Evolutionary conservation across 2,113 vertebrate species (phyloP), one percentile per base, ranked within the genome.

Genomic region (Xiphias gladius): DNA sequence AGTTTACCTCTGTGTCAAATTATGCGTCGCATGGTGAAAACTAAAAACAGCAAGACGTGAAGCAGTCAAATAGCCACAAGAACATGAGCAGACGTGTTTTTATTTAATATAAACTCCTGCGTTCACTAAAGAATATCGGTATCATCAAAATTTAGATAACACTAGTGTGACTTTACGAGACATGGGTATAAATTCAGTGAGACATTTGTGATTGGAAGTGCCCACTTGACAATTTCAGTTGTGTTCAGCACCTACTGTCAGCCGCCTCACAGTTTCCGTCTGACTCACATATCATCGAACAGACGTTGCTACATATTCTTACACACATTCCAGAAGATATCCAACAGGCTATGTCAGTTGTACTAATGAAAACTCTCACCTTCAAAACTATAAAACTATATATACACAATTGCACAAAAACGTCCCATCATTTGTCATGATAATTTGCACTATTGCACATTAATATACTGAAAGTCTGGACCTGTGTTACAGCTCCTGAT

Each of bases 71-170:
- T 9, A 37, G 14, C 13, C 28, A 50, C 46, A 1, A 14, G 14
- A 30, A 69, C 37, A 70, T n/a, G 12, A 64, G 50, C 37, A 30
- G 63, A 28, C 24, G 16, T 46, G 43, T 57, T 79, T 83, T 74
- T 48, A 64, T 78, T 54, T 52, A 10, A 37, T 11, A 16, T 28
- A 22, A 46, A 66, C 1, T 7, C 52, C 30, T 30, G 24, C 8
- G 3, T 5, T 10, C 5, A 7, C 24, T 41, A 19, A 39, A 71
- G 10, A 7, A 63, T 8, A n/a, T n/a, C n/a, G n/a, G n/a, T n/a
- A n/a, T n/a, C n/a, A n/a, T n/a, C n/a, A 5, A 32, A 61, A n/a
- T 8, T 10, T 2, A 37, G 2, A 63, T 14, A 24, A 24, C 54
- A 16, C 46, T 54, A 54, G 10, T n/a, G 22, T 35, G 32, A 35